Conservation (phyloP, 1,140 invertebrate species). For the Himalopsyche phryganea region DNA sequence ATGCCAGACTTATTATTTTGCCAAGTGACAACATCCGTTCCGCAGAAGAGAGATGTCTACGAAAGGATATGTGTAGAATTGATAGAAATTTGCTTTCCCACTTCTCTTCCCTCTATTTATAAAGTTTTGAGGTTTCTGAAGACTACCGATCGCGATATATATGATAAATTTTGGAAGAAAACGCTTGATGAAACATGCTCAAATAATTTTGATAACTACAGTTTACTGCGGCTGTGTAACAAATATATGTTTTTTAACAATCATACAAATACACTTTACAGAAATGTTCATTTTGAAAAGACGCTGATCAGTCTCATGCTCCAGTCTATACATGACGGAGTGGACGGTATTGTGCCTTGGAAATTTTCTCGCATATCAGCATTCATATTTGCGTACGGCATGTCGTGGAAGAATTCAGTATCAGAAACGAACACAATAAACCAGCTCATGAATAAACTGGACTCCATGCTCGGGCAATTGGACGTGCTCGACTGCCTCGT, state of each 20-base stretch:
- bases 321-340: slow-evolving; percentile 34
- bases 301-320: slow-evolving; percentile 38
- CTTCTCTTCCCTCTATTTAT: slow-evolving; percentile 32
- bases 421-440: slow-evolving; percentile 24
- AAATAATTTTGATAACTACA: slow-evolving; percentile 14
- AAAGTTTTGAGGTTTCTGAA: slow-evolving; percentile 41
- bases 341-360: slow-evolving; percentile 33
- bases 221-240: slow-evolving; percentile 36
- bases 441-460: slow-evolving; percentile 9
- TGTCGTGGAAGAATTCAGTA: not conserved
- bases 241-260: slow-evolving; percentile 47
- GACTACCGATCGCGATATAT: slow-evolving; percentile 37
- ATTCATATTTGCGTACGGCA: slow-evolving; percentile 42
- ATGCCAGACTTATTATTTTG: slow-evolving; percentile 7
- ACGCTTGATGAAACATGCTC: slow-evolving; percentile 25
- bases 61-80: slow-evolving; percentile 35
- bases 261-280: slow-evolving; percentile 39
- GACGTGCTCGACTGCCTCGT: slow-evolving; percentile 10
- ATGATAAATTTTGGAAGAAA: slow-evolving; percentile 39
- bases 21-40: slow-evolving; percentile 21
- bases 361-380: slow-evolving; percentile 37
- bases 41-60: slow-evolving; percentile 33
- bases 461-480: slow-evolving; percentile 7
- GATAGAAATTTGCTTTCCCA: slow-evolving; percentile 28
- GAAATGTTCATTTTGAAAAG: slow-evolving; percentile 43